phyloP scores from a whole-genome alignment of 2,888 invertebrate species.

The Tenthredo distinguenda region DNA sequence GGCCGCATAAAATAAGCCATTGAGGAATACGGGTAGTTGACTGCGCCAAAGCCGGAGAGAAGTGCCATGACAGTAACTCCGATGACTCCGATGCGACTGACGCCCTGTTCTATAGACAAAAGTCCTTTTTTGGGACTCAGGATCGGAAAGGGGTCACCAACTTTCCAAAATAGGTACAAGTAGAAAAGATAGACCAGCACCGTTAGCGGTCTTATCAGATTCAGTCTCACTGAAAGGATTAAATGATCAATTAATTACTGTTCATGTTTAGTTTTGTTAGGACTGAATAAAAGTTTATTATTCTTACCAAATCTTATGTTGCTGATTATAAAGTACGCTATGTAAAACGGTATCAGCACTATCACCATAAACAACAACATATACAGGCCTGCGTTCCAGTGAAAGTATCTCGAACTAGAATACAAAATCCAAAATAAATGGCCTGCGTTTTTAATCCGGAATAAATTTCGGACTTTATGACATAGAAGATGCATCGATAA shows the following conservation, averaged over 20 bases:
- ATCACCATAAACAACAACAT: constrained; percentile 96
- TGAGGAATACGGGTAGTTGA: constrained; percentile 99
- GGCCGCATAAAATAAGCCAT: constrained; percentile 99
- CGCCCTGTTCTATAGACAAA: constrained; percentile 93
- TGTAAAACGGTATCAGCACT: constrained; percentile 97
- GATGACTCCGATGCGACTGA: constrained; percentile 98
- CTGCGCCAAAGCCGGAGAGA: constrained; percentile 99
- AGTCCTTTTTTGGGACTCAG: constrained; percentile 96
- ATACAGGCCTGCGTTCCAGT: constrained; percentile 97
- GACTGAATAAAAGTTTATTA: background rate
- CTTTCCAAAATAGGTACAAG: constrained; percentile 98
- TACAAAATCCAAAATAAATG: background rate
- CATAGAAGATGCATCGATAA: too few species aligned
- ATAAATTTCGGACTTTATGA: background rate
- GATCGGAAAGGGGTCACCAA: constrained; percentile 99
- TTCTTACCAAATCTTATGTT: constrained; percentile 91
- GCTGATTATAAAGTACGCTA: constrained; percentile 95
- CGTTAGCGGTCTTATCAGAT: constrained; percentile 89
- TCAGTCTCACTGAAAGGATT: constrained; percentile 85
- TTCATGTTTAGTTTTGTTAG: background rate
- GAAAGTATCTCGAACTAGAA: constrained; percentile 92
- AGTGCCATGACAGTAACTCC: constrained; percentile 99
- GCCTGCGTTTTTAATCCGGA: too few species aligned
- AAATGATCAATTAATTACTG: background rate
- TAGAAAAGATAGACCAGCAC: constrained; percentile 93